Evolutionary conservation across 2,888 invertebrate genomes (phyloP).

Genomic region (Drosophila colorata): DNA sequence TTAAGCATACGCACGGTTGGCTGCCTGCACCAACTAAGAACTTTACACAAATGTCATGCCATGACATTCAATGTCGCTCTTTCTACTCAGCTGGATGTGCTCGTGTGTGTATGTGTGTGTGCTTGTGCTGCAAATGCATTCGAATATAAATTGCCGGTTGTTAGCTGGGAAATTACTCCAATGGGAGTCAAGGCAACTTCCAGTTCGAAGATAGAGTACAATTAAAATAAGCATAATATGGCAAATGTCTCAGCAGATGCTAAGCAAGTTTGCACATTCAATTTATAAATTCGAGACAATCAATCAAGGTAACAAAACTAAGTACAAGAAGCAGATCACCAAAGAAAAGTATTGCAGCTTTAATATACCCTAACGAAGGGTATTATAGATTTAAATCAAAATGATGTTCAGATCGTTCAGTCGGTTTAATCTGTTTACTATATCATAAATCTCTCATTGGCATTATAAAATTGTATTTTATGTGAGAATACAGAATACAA

Average conservation of each 20-base stretch:
- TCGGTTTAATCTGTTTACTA: no score
- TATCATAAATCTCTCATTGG: no score
- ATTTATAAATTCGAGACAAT: conserved; percentile 43
- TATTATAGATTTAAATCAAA: no score
- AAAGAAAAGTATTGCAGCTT: no score
- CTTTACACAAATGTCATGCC: conserved; percentile 49
- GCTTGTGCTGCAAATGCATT: conserved; percentile 26
- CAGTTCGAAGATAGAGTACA: conserved; percentile 31
- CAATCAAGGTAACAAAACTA: conserved; percentile 24
- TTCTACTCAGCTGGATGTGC: neutral
- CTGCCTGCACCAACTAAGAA: conserved; percentile 33
- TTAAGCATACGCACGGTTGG: conserved; percentile 72
- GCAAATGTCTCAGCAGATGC: conserved; percentile 27
- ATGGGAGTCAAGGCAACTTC: neutral
- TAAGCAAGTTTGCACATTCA: conserved; percentile 19
- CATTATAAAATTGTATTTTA: no score
- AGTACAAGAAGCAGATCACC: neutral
- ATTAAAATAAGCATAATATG: conserved; percentile 41
- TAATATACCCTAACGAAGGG: no score
- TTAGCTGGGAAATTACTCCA: conserved; percentile 32
- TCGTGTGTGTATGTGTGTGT: neutral
- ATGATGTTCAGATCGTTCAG: no score
- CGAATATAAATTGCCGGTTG: conserved; percentile 47
- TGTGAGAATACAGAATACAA: no score
- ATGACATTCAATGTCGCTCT: conserved; percentile 35